These are phyloP conservation scores for Clarias gariepinus DNA, from an alignment of 2,113 vertebrate genomes.

Conservation along the genomic window DNA sequence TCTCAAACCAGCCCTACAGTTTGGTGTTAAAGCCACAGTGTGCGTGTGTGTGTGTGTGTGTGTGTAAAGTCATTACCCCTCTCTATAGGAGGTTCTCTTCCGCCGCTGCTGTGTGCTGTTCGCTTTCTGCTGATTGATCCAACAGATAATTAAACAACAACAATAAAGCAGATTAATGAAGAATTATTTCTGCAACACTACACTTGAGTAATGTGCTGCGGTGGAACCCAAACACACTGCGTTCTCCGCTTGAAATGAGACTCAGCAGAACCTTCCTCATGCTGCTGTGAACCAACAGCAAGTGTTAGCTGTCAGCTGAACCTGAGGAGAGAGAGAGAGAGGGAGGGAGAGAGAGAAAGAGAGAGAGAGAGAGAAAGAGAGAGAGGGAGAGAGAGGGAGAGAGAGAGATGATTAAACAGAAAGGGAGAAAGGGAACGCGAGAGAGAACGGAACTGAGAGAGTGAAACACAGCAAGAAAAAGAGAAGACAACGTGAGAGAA, in stretches of 20 bases:
- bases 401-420: too few species aligned
- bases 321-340: not conserved
- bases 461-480: too few species aligned
- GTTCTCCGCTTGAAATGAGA: conserved; percentile 31
- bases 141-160: conserved; percentile 47
- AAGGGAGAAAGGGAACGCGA: too few species aligned
- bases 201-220: conserved; percentile 25
- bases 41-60: conserved; percentile 7
- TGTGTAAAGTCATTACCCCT: conserved; percentile 51
- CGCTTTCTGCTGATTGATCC: conserved; percentile 36
- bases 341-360: not conserved
- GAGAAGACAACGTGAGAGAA: too few species aligned
- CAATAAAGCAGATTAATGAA: conserved; percentile 46
- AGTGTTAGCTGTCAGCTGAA: conserved; percentile 24
- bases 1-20: not conserved
- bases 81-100: conserved; percentile 38
- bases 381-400: not conserved
- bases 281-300: conserved; percentile 36
- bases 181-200: conserved; percentile 46
- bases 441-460: too few species aligned
- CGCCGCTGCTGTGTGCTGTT: conserved; percentile 16
- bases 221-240: conserved; percentile 5
- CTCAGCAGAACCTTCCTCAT: conserved; percentile 22
- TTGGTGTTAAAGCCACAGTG: not conserved
- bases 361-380: not conserved